A percentile compares a stretch with the other conserved stretches of the same genome.
These are phyloP conservation scores for Hoplodrina blanda DNA, from an alignment of 2,888 invertebrate genomes.

Conservation along the genomic window DNA sequence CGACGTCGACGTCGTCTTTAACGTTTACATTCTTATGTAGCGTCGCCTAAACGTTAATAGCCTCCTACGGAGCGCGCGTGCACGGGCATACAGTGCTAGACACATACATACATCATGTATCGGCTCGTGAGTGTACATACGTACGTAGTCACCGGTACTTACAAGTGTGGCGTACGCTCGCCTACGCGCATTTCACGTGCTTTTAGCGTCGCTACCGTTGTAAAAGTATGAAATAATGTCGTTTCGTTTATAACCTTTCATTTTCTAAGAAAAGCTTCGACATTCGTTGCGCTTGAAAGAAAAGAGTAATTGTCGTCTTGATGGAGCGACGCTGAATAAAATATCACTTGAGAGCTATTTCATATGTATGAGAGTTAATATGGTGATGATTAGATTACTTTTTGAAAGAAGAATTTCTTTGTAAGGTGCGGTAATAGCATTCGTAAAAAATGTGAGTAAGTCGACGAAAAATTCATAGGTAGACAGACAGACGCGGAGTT, in stretches of 20 bases:
- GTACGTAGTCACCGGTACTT: constrained; percentile 43
- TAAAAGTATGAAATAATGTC: constrained; percentile 82
- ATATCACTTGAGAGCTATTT: constrained; percentile 72
- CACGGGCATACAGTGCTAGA: constrained; percentile 66
- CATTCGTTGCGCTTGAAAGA: constrained; percentile 77
- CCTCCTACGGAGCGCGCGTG: constrained; percentile 83
- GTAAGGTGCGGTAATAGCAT: constrained; percentile 36
- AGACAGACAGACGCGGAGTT: constrained; percentile 45
- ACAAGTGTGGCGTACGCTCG: constrained; percentile 56
- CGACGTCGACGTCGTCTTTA: constrained; percentile 88
- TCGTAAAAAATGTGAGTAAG: constrained; percentile 50
- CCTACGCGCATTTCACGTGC: constrained; percentile 82
- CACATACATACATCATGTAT: constrained; percentile 52
- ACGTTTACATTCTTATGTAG: constrained; percentile 91
- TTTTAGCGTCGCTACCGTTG: constrained; percentile 81
- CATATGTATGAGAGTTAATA: constrained; percentile 56
- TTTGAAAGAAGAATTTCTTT: constrained; percentile 43
- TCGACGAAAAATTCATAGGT: constrained; percentile 38
- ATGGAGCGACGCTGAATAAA: constrained; percentile 77
- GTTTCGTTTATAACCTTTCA: constrained; percentile 83
- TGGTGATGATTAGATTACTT: constrained; percentile 56
- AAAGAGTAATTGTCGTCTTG: constrained; percentile 77
- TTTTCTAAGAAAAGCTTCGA: constrained; percentile 79
- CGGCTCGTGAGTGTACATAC: constrained; percentile 51
- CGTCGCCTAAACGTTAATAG: constrained; percentile 90